A percentile compares a stretch with the other conserved stretches of the same genome.
These are phyloP conservation scores for Diaperis boleti DNA, from an alignment of 2,888 invertebrate species.

Conservation along the genomic window DNA sequence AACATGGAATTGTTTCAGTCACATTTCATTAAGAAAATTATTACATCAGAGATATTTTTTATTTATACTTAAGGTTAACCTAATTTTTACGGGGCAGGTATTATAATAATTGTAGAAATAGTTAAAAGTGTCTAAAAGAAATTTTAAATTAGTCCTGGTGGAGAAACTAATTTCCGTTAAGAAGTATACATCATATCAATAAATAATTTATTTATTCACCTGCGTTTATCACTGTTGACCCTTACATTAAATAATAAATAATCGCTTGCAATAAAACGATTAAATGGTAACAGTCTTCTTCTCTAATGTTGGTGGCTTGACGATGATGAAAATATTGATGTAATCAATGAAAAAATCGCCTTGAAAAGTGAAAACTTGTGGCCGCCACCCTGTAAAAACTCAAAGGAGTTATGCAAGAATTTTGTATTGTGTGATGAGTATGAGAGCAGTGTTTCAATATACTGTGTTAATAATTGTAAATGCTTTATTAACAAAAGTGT, in stretches of 20 bases:
- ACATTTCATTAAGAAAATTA: no score
- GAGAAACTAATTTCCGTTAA: no score
- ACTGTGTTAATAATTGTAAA: neutral
- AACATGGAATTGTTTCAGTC: no score
- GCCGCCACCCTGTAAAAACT: slow-evolving; percentile 44
- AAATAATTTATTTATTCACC: neutral
- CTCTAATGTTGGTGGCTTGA: slow-evolving; percentile 44
- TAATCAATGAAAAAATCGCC: slow-evolving; percentile 59
- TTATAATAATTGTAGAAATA: no score
- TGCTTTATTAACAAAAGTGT: slow-evolving; percentile 24
- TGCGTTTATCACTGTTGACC: neutral
- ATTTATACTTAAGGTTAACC: no score
- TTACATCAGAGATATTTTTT: no score
- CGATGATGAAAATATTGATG: slow-evolving; percentile 59
- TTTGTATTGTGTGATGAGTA: slow-evolving; percentile 21
- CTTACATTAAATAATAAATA: slow-evolving; percentile 10
- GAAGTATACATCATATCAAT: no score
- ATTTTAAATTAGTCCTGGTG: neutral
- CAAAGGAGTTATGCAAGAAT: slow-evolving; percentile 9
- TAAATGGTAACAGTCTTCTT: slow-evolving; percentile 7
- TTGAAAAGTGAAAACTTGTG: slow-evolving; percentile 58
- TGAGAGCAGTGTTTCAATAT: slow-evolving; percentile 14
- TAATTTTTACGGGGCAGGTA: no score
- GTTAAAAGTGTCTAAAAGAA: no score
- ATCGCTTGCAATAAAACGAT: slow-evolving; percentile 2